These are phyloP conservation scores for Schizothorax lantsangensis DNA, from an alignment of 2,797 vertebrate species.

Conservation along the genomic window DNA sequence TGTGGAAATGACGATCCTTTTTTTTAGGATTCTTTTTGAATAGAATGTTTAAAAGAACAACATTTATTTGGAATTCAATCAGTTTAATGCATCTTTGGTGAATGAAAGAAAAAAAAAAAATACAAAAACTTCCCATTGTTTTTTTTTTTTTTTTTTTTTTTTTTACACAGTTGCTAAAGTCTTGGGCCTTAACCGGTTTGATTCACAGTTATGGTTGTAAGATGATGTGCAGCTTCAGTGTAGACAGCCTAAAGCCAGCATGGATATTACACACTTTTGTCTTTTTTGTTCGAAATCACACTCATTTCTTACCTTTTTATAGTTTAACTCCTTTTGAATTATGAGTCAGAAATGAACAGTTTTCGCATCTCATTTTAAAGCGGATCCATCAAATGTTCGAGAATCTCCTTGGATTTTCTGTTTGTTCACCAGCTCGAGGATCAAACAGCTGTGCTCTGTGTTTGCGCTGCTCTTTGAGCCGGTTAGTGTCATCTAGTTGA, in stretches of 20 bases:
- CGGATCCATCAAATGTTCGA: background rate
- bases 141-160: too few relatives aligned
- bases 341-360: background rate
- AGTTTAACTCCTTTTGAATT: background rate
- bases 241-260: background rate
- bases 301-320: background rate
- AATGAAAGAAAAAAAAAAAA: background rate
- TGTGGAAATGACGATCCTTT: accelerated
- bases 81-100: background rate
- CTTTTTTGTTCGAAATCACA: background rate
- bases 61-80: background rate
- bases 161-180: background rate
- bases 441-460: constrained; percentile 42
- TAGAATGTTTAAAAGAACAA: background rate
- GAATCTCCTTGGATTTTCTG: background rate
- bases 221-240: too few relatives aligned
- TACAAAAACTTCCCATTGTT: too few relatives aligned
- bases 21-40: background rate
- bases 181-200: background rate
- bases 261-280: background rate
- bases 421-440: constrained; percentile 16
- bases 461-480: constrained; percentile 60
- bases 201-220: background rate
- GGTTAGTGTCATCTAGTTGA: constrained; percentile 55
- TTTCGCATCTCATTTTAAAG: background rate